Conservation (phyloP, 1,140 invertebrate species). For the Orchestia grillus region DNA sequence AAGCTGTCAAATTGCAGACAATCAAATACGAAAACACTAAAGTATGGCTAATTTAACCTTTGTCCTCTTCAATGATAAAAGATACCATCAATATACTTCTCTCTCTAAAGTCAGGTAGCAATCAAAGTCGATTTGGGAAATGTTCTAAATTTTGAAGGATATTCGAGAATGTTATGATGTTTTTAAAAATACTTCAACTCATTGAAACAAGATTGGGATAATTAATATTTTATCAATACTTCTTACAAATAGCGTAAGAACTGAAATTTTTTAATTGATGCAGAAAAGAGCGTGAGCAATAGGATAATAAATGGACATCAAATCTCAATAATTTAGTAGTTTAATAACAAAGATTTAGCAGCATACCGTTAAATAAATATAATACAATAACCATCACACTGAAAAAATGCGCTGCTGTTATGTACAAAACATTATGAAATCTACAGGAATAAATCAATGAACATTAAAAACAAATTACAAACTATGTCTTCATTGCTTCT, state of each 20-base stretch:
- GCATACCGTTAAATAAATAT: not conserved
- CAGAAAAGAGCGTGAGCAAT: not conserved
- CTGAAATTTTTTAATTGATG: not conserved
- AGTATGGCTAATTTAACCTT: no score
- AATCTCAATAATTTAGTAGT: not conserved
- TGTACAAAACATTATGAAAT: not conserved
- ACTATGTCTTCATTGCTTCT: conserved; percentile 24
- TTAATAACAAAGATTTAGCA: not conserved
- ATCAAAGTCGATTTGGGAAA: not conserved
- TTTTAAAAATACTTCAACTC: not conserved
- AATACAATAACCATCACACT: conserved; percentile 17
- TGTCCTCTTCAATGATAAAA: no score
- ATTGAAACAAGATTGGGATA: not conserved
- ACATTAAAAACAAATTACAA: not conserved
- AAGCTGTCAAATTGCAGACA: no score
- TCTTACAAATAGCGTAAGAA: not conserved
- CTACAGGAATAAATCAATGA: not conserved
- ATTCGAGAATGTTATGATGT: not conserved
- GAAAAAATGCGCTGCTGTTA: not conserved
- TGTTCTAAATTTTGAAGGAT: not conserved
- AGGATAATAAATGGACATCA: not conserved
- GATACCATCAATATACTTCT: not conserved
- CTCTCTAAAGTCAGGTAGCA: not conserved
- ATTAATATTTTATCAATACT: not conserved
- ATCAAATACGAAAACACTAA: no score